These are phyloP conservation scores for Cylindroiulus punctatus DNA, from an alignment of 2,888 invertebrate species.

Conservation along the genomic window DNA sequence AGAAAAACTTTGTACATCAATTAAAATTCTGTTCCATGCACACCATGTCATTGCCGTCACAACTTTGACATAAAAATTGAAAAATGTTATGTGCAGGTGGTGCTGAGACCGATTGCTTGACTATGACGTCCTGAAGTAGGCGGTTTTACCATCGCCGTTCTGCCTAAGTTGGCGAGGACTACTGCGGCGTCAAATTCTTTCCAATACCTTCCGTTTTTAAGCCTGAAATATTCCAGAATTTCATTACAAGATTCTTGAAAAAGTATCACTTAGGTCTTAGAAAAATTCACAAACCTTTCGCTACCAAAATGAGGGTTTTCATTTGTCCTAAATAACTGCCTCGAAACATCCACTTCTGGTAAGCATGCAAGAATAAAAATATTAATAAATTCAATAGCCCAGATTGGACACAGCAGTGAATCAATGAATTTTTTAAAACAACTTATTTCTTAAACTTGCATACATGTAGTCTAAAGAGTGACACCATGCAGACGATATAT, in stretches of 20 bases:
- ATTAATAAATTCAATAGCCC: neutral
- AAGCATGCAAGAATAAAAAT: neutral
- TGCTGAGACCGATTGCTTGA: neutral
- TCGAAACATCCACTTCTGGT: neutral
- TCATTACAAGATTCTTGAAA: neutral
- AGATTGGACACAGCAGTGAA: neutral
- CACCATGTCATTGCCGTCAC: neutral
- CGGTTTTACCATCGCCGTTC: neutral
- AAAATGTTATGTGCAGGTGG: neutral
- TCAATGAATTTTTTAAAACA: neutral
- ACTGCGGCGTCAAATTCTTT: constrained; percentile 46
- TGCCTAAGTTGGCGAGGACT: neutral
- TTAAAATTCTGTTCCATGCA: too few relatives aligned
- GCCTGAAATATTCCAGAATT: neutral
- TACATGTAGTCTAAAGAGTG: too few relatives aligned
- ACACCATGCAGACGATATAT: too few relatives aligned
- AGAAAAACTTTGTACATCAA: too few relatives aligned
- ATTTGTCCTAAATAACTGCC: constrained; percentile 9
- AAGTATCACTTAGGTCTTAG: neutral
- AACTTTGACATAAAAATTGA: neutral
- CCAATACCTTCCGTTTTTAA: constrained; percentile 23
- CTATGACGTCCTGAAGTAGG: neutral
- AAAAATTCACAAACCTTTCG: neutral
- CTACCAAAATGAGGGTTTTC: neutral
- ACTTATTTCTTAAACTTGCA: too few relatives aligned